Conservation (phyloP, 1,140 invertebrate genomes). For the Patella vulgata region DNA sequence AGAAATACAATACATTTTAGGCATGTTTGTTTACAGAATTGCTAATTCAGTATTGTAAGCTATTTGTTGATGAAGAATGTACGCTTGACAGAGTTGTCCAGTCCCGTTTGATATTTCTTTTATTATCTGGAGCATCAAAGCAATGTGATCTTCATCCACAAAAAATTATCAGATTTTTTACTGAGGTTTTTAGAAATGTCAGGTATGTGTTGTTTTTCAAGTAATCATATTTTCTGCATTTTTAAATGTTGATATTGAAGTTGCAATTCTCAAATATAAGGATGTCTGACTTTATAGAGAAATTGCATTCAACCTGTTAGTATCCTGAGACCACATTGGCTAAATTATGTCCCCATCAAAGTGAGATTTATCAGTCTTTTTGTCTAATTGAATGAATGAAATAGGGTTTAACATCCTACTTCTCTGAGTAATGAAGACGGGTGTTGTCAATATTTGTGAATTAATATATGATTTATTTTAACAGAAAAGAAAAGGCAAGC, state of each 20-base stretch:
- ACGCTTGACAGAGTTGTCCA: conserved; percentile 31
- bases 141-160: conserved; percentile 40
- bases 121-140: conserved; percentile 29
- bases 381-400: no score
- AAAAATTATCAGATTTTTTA: conserved; percentile 40
- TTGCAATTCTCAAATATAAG: no score
- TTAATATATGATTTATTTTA: not conserved
- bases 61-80: conserved; percentile 29
- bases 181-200: conserved; percentile 41
- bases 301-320: not conserved
- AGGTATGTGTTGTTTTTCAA: conserved; percentile 27
- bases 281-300: no score
- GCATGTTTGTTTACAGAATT: conserved; percentile 45
- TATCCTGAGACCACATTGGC: not conserved
- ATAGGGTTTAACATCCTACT: no score
- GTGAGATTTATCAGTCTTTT: no score
- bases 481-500: conserved; percentile 20
- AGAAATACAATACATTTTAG: no score
- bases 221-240: not conserved
- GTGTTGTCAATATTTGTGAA: not conserved
- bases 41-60: conserved; percentile 31
- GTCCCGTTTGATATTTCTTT: conserved; percentile 28
- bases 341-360: not conserved
- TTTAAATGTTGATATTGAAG: no score
- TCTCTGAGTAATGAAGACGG: no score